A percentile compares a stretch with the other conserved stretches of the same genome.
Evolutionary conservation across 1,140 invertebrate species (phyloP).

Genomic region (Drosophila cardini): DNA sequence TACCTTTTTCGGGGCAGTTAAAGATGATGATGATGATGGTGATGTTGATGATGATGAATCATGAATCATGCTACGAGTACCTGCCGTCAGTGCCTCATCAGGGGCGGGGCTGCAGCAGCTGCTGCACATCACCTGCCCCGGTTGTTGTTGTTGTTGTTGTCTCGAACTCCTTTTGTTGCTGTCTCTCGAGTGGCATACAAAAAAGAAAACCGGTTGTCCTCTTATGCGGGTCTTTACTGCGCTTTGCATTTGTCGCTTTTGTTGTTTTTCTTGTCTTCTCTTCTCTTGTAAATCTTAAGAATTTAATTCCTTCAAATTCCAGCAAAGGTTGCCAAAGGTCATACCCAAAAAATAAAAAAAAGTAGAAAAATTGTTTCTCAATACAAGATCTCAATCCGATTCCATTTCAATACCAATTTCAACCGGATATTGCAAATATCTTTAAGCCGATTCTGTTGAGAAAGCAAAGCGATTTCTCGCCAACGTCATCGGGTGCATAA

Average conservation of each 20-base stretch:
- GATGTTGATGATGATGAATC: conserved; percentile 43
- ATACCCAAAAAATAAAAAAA: neutral
- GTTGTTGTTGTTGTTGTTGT: conserved; percentile 3
- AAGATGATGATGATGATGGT: conserved; percentile 13
- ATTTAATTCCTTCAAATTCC: conserved; percentile 12
- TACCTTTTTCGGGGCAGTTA: conserved; percentile 27
- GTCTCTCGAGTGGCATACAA: conserved; percentile 21
- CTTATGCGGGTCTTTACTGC: conserved; percentile 11
- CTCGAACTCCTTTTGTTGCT: conserved; percentile 28
- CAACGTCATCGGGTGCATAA: conserved; percentile 8
- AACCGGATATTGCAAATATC: conserved; percentile 11
- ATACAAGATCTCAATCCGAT: neutral
- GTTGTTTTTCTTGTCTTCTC: neutral
- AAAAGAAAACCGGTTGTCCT: conserved; percentile 19
- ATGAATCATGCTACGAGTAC: conserved; percentile 38
- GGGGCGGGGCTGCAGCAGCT: conserved; percentile 37
- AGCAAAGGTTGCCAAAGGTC: conserved; percentile 20
- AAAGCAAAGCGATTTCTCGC: neutral
- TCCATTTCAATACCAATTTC: neutral
- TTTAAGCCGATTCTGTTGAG: neutral
- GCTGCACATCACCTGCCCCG: conserved; percentile 41
- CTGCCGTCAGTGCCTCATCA: conserved; percentile 27
- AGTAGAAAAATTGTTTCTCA: neutral
- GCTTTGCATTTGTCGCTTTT: conserved; percentile 13
- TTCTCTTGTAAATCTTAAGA: conserved; percentile 11